These are phyloP conservation scores for Lobophora halterata DNA, from an alignment of 2,888 invertebrate genomes.

Conservation along the genomic window DNA sequence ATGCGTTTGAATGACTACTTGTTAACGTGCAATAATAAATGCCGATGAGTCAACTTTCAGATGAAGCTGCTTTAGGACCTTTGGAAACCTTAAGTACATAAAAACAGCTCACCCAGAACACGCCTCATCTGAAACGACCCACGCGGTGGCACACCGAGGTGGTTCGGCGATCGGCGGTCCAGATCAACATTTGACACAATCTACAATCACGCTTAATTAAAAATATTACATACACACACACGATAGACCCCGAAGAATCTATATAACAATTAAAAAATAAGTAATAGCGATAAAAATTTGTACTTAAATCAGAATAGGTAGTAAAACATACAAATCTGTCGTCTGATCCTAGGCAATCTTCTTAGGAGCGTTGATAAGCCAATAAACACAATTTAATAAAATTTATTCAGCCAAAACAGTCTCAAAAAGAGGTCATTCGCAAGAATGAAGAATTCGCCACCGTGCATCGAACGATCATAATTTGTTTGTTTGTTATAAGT, in stretches of 20 bases:
- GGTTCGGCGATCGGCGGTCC: conserved; percentile 6
- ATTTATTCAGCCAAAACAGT: conserved; percentile 74
- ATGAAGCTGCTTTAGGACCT: conserved; percentile 16
- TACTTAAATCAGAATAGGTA: conserved; percentile 75
- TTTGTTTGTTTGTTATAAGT: conserved; percentile 43
- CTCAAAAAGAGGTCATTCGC: conserved; percentile 62
- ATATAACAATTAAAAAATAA: conserved; percentile 72
- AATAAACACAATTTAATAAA: conserved; percentile 75
- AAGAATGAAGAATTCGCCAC: conserved; percentile 66
- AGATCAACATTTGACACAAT: conserved; percentile 51
- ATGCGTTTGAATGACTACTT: conserved; percentile 22
- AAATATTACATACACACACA: conserved; percentile 51
- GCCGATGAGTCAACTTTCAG: conserved; percentile 17
- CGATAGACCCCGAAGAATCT: conserved; percentile 59
- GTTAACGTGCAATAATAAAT: conserved; percentile 16
- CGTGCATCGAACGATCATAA: conserved; percentile 63
- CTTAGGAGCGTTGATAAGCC: conserved; percentile 48
- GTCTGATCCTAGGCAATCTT: conserved; percentile 50
- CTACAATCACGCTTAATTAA: conserved; percentile 56
- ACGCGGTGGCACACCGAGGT: conserved; percentile 6
- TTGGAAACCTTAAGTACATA: conserved; percentile 30
- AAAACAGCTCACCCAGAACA: conserved; percentile 24
- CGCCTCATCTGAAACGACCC: conserved; percentile 27
- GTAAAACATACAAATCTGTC: conserved; percentile 60
- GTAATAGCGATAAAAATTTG: conserved; percentile 69